Evolutionary conservation across 2,113 vertebrate species (phyloP).

Genomic region (Entosphenus tridentatus): DNA sequence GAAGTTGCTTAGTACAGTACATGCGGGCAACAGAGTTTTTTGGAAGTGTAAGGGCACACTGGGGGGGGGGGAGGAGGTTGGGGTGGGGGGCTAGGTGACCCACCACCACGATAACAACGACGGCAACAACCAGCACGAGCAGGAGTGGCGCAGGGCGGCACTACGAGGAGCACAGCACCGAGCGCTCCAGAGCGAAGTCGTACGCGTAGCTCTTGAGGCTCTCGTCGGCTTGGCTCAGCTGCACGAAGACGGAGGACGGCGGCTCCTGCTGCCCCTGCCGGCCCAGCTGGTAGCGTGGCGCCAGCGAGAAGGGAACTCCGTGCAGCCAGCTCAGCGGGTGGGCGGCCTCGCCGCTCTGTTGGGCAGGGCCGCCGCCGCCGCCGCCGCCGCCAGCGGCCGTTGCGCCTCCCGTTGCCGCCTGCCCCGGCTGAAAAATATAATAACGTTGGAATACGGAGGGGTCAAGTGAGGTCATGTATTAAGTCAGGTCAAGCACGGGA

Average conservation of each 20-base stretch:
- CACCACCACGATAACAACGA: neutral
- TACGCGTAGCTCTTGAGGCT: slow-evolving; percentile 1
- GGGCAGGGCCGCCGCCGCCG: no score
- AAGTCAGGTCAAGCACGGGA: no score
- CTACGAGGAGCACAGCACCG: slow-evolving; percentile 2
- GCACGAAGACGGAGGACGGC: slow-evolving; percentile 1
- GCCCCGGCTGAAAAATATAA: no score
- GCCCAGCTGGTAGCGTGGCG: neutral
- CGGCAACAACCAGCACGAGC: neutral
- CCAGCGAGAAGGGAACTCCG: slow-evolving; percentile 1
- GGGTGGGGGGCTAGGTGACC: neutral
- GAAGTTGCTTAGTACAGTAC: no score
- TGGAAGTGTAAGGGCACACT: no score
- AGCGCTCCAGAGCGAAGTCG: slow-evolving; percentile 2
- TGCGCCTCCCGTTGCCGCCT: no score
- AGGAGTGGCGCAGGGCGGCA: neutral
- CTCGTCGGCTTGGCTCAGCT: neutral
- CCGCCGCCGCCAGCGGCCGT: no score
- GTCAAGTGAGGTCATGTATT: no score
- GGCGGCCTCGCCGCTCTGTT: no score
- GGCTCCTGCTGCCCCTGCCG: slow-evolving; percentile 1
- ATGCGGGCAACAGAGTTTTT: no score
- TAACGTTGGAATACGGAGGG: no score
- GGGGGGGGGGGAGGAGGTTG: no score
- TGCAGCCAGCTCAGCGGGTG: neutral